phyloP scores from a whole-genome alignment of 2,797 vertebrate genomes.

The Fistularia commersonii region DNA sequence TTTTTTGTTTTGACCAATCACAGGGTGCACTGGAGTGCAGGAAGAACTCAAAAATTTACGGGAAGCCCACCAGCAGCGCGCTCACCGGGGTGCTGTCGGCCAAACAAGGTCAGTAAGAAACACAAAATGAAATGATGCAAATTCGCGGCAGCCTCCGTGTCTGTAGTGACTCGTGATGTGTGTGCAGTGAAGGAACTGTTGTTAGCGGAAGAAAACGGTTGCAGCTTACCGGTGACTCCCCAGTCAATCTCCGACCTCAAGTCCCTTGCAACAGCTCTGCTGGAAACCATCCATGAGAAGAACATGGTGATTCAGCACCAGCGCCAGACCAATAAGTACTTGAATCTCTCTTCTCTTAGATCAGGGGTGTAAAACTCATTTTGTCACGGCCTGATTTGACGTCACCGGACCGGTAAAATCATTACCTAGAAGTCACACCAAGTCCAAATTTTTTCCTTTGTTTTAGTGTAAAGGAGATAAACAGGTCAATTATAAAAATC shows the following conservation, averaged over 20 bases:
- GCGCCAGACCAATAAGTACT: slow-evolving; percentile 95
- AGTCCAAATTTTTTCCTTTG: too few relatives aligned
- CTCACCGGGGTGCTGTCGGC: slow-evolving; percentile 95
- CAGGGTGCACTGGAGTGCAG: slow-evolving; percentile 92
- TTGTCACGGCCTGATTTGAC: too few relatives aligned
- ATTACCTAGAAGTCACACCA: too few relatives aligned
- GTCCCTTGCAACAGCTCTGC: slow-evolving; percentile 91
- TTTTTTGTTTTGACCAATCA: slow-evolving; percentile 14
- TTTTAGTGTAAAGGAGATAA: too few relatives aligned
- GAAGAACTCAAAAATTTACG: slow-evolving; percentile 84
- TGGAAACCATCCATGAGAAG: slow-evolving; percentile 98
- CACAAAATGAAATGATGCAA: neutral
- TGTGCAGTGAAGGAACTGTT: slow-evolving; percentile 78
- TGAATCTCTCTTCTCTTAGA: neutral
- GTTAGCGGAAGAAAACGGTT: slow-evolving; percentile 89
- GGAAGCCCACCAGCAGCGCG: slow-evolving; percentile 86
- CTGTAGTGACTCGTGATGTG: neutral
- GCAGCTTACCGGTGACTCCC: slow-evolving; percentile 91
- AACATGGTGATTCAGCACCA: slow-evolving; percentile 99
- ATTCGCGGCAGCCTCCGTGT: neutral
- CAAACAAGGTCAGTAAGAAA: slow-evolving; percentile 85
- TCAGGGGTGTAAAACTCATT: too few relatives aligned
- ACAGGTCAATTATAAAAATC: too few relatives aligned
- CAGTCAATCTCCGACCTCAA: slow-evolving; percentile 98
- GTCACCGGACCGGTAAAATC: too few relatives aligned